These are phyloP conservation scores for Nezara viridula DNA, from an alignment of 2,888 invertebrate species.

Conservation along the genomic window DNA sequence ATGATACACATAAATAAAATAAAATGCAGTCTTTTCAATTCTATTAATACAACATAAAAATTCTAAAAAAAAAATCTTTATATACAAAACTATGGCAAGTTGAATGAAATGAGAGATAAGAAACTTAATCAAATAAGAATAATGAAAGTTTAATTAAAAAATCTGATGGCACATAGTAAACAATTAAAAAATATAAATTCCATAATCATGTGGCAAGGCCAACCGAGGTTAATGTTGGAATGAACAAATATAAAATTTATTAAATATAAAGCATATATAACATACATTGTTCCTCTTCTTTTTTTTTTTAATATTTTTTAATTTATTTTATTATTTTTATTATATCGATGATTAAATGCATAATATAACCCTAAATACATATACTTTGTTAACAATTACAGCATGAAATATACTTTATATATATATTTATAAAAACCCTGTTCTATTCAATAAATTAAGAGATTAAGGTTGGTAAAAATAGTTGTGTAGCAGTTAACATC, in stretches of 20 bases:
- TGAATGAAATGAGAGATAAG: not conserved
- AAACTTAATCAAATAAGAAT: not conserved
- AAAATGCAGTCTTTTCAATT: conserved; percentile 48
- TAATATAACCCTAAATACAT: conserved; percentile 40
- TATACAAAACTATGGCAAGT: conserved; percentile 40
- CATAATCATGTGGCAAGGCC: conserved; percentile 13
- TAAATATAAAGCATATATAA: conserved; percentile 33
- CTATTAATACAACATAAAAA: conserved; percentile 45
- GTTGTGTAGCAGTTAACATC: not conserved
- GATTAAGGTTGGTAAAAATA: conserved; percentile 26
- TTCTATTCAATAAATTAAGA: conserved; percentile 45
- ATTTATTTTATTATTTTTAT: not conserved
- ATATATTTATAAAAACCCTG: conserved; percentile 46
- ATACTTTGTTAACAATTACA: conserved; percentile 35
- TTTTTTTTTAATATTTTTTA: not conserved
- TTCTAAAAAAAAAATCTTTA: conserved; percentile 2
- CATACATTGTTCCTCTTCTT: not conserved
- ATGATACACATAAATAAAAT: conserved; percentile 45
- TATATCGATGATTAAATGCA: conserved; percentile 40
- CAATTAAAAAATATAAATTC: conserved; percentile 2
- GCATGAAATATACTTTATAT: conserved; percentile 38
- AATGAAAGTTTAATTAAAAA: conserved; percentile 14
- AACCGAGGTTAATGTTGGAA: conserved; percentile 19
- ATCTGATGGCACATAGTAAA: conserved; percentile 36
- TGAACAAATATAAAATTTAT: conserved; percentile 40